Evolutionary conservation across 2,797 vertebrate species (phyloP), one percentile per base, ranked within the genome.

Genomic region (Enteromius unitaeniatus): DNA sequence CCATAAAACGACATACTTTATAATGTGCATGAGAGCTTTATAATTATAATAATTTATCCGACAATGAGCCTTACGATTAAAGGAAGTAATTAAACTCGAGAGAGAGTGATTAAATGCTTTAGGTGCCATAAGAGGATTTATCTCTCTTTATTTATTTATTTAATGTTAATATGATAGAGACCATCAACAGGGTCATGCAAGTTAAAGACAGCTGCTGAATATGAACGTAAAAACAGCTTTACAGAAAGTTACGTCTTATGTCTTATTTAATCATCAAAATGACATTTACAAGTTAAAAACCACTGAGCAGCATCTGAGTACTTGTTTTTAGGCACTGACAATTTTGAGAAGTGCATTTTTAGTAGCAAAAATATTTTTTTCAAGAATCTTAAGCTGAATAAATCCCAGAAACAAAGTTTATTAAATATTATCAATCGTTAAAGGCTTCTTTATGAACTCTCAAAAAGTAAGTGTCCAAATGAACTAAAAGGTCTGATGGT

Each of bases 101-200:
- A 53, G 82, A 80, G 58, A 87, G 86, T 92, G 82, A 94, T 92
- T 89, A 91, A 91, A 91, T 37, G 55, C 23, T 87, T 76, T 49
- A 74, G 26, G 80, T 86, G 76, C 21, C 78, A 84, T 90, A 93
- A 92, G 88, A 91, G 91, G 89, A 93, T 93, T 92, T 88, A 23
- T 87, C 55, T 86, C 37, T 87, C 90, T 88, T 45, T 15, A 14
- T 45, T 70, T 69, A 78, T 69, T 84, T n/a, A 78, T 78, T 84
- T 78, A 60, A 51, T 86, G 84, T 89, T 93, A 92, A 93, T 93
- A 84, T 90, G 89, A 93, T 93, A 70, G 75, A 67, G 67, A 55
- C 62, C 37, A 65, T 53, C 77, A 14, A 60, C 49, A 53, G 53
- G 82, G 86, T 91, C 89, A 84, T 76, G 28, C 51, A 88, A 86